Evolutionary conservation across 2,888 invertebrate genomes (phyloP).

Genomic region (Drosophila ustulata): DNA sequence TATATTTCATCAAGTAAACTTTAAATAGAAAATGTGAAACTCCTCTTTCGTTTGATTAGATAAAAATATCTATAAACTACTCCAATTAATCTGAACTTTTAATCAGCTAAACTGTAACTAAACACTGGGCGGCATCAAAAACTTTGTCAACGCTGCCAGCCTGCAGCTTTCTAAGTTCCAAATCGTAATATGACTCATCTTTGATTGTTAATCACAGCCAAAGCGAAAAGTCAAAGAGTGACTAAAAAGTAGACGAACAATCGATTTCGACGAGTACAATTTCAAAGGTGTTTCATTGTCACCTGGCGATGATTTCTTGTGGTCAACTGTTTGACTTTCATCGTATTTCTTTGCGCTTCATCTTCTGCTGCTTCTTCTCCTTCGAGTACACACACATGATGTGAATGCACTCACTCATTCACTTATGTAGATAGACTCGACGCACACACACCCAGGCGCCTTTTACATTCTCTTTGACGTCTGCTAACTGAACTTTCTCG

Average conservation of each 20-base stretch:
- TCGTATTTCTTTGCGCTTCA: slow-evolving; percentile 5
- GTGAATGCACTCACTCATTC: slow-evolving; percentile 11
- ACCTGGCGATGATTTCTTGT: slow-evolving; percentile 10
- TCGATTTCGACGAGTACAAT: slow-evolving; percentile 7
- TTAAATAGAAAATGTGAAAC: too few relatives aligned
- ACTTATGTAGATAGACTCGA: slow-evolving; percentile 3
- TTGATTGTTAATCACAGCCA: slow-evolving; percentile 1
- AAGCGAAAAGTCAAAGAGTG: neutral
- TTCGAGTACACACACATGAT: neutral
- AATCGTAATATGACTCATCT: neutral
- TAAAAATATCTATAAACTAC: neutral
- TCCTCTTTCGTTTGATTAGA: neutral
- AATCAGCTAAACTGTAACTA: slow-evolving; percentile 1
- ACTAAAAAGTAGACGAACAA: neutral
- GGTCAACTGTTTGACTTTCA: slow-evolving; percentile 26
- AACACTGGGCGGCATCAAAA: neutral
- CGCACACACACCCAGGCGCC: slow-evolving; percentile 53
- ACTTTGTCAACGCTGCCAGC: neutral
- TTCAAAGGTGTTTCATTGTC: slow-evolving; percentile 29
- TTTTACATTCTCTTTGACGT: slow-evolving; percentile 58
- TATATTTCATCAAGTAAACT: too few relatives aligned
- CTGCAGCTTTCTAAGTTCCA: neutral
- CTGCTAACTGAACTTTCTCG: slow-evolving; percentile 66
- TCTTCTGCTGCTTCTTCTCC: neutral
- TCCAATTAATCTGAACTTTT: neutral